These are phyloP conservation scores for Drosophila conformis DNA, from an alignment of 2,888 invertebrate species.

Conservation along the genomic window DNA sequence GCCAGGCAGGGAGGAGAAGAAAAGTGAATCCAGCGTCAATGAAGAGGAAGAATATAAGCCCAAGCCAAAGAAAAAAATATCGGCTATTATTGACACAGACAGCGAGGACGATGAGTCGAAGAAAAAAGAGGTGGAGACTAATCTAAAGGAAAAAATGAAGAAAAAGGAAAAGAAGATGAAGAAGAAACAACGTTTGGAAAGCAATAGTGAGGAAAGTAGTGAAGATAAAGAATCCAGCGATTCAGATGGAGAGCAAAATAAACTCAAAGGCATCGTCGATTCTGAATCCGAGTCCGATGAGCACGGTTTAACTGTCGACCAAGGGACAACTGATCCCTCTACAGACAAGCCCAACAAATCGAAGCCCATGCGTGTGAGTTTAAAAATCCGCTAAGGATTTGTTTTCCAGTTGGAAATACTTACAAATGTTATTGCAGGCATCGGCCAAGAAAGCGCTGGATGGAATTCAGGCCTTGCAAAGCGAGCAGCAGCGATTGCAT, in stretches of 20 bases:
- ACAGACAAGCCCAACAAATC: conserved; percentile 37
- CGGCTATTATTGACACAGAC: conserved; percentile 61
- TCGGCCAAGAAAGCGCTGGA: conserved; percentile 89
- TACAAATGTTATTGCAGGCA: conserved; percentile 85
- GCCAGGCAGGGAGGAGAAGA: not conserved
- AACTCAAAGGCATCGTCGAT: conserved; percentile 59
- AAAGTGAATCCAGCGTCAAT: not conserved
- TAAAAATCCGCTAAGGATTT: not conserved
- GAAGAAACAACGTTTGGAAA: conserved; percentile 39
- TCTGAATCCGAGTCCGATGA: conserved; percentile 69
- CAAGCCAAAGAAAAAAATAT: conserved; percentile 53
- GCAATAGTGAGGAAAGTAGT: conserved; percentile 12
- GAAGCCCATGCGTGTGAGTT: conserved; percentile 64
- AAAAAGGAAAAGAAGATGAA: conserved; percentile 37
- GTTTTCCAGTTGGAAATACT: not conserved
- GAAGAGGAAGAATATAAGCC: not conserved
- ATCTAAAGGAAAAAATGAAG: conserved; percentile 23
- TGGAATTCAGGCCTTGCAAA: conserved; percentile 91
- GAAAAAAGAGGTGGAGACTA: not conserved
- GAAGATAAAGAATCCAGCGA: conserved; percentile 7
- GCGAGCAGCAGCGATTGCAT: conserved; percentile 93
- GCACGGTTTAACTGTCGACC: conserved; percentile 22
- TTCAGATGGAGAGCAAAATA: conserved; percentile 15
- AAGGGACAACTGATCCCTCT: not conserved
- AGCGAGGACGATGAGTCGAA: conserved; percentile 58